Base-by-base conservation (phyloP, 2,113 vertebrate genomes). In the Ariopsis seemanni region DNA sequence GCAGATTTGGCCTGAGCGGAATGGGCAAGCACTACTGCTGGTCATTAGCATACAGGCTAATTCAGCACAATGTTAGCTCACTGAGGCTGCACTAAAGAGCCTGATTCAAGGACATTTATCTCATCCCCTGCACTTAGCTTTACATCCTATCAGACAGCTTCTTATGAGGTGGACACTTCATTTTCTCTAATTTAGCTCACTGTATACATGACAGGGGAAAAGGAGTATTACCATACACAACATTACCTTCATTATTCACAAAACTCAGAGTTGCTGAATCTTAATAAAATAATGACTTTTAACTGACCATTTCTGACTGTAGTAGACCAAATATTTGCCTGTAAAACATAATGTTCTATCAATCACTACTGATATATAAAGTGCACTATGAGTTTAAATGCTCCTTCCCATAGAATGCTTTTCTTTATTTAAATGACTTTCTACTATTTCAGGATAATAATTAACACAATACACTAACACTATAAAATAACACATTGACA, bases 11-110 rank as follows among this genome's bases (percentile, higher is more conserved):
- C 93, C 91, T 92, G 89, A 89, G 94, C 94, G 95, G 95, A 96
- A 96, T 96, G 95, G 90, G 94, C 83, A 88, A 93, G 94, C 93
- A 93, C 92, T 94, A 95, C 94, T 94, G 96, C 95, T 95, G 95
- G 93, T 96, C 95, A 96, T 97, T 97, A 96, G 96, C 96, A 97
- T 97, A 96, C 94, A 92, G 95, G 94, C 95, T 97, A 96, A 97
- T 97, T 97, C 95, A 95, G 95, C 95, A 96, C 96, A 97, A 95
- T 96, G 95, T 96, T 96, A 97, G 95, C 96, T 96, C 94, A 96
- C 96, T 97, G 96, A 96, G 93, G 93, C 94, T 92, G 91, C 93
- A 96, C 96, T 97, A 96, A 97, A 95, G 96, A 92, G 96, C 95
- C 94, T 95, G 95, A 97, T 96, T 97, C 95, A 96, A 96, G 97